Evolutionary conservation across 2,888 invertebrate species (phyloP), one percentile per base, ranked within the genome.

Genomic region (Oxyteleia sp.): DNA sequence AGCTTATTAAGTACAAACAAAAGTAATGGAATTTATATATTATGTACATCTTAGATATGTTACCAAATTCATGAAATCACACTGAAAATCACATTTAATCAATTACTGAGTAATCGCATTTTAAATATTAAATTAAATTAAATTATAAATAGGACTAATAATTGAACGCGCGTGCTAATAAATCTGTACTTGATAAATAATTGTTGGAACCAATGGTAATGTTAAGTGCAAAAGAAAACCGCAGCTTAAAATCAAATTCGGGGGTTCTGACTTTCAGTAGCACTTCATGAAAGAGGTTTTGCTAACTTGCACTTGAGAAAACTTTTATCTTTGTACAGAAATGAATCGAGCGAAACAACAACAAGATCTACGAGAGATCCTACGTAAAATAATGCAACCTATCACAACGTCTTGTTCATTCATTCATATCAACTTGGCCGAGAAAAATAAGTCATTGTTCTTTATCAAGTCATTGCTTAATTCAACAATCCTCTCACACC

Each of bases 391-490:
- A 32, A 32, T 32, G 32, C 32, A 32, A 32, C 32, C 32, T 32
- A 32, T 32, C 32, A 32, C 32, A 32, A 32, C 32, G 32, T 32
- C 32, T 8, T 8, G 8, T 32, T 32, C 3, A 32, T 32, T 32
- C 32, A 32, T 32, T 32, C 32, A 8, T 32, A 32, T 32, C 32
- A 32, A 32, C 32, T 32, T 49, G 11, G 23, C 2, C 11, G 20
- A 23, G 10, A 26, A 23, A 13, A 49, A 15, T 16, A 43, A 53
- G 53, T 53, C 15, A 53, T 53, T 29, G 53, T 53, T 53, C 53
- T 53, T 53, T 32, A 53, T 53, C 53, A n/a, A 53, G 29, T 13
- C 32, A 11, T 32, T 53, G 53, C 53, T 29, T 29, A 53, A 53
- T 32, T 29, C 53, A 32, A 32, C 53, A 53, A 32, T 32, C 13